Base-by-base conservation (phyloP, 2,797 vertebrate genomes). In the Loris lydekkerianus region DNA sequence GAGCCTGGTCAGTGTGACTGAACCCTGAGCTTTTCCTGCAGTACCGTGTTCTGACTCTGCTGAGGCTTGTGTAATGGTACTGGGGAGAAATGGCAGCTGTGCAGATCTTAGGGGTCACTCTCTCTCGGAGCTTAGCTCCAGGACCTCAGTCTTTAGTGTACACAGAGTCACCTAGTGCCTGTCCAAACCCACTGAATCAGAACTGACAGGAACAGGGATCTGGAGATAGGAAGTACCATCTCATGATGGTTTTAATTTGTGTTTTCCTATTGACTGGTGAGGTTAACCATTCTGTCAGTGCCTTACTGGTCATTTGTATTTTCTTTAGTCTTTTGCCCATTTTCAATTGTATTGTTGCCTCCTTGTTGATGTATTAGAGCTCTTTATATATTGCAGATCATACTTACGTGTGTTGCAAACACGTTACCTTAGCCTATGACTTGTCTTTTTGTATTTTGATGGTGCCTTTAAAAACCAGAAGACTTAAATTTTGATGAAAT, bases 381-480 rank as follows among this genome's bases (percentile, higher is more conserved):
- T 89, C 84, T 86, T 89, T 60, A 11, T n/a, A 10, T 49, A 43
- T 73, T 23, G 8, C 78, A 13, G 11, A 34, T 49, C 73, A n/a
- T 67, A 70, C 10, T 5, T 60, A 4, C 27, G 7, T 46, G n/a
- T 37, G 5, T 80, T 84, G 25, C n/a, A 43, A 46, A 56, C 72
- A 37, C 67, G 11, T 88, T 25, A 34, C 86, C 43, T 69, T 20
- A 10, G 9, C 13, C 49, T 65, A 9, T 76, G 53, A 18, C 13
- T 77, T 72, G 1, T 80, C 58, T 93, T 92, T 67, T 76, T 49
- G 53, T 60, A 61, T 86, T 61, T 76, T n/a, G 7, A 31, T 34
- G 15, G 10, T 75, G 13, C 37, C 53, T 63, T 60, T 46, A 27
- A 85, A 61, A 58, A 81, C 5, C 11, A 69, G 40, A 82, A 34